phyloP scores from a whole-genome alignment of 2,888 invertebrate genomes.

The Plemyria rubiginata region DNA sequence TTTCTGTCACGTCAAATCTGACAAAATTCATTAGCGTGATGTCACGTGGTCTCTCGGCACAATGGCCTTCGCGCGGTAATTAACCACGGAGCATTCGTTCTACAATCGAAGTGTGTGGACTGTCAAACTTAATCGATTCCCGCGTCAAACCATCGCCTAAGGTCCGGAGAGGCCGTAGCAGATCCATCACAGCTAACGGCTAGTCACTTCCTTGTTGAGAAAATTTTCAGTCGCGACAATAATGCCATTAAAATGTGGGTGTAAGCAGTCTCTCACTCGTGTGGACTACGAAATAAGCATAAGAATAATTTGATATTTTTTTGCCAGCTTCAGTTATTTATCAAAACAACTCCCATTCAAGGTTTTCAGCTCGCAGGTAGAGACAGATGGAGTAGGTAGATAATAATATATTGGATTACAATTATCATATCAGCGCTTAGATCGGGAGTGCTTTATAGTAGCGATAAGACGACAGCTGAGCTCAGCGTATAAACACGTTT shows the following conservation, averaged over 20 bases:
- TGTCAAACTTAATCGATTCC: conserved; percentile 79
- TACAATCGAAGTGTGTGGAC: conserved; percentile 68
- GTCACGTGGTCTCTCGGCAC: conserved; percentile 63
- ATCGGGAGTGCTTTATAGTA: conserved; percentile 69
- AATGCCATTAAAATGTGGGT: conserved; percentile 51
- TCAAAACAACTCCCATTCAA: conserved; percentile 32
- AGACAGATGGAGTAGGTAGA: conserved; percentile 62
- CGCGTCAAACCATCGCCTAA: conserved; percentile 62
- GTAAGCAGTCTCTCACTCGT: conserved; percentile 47
- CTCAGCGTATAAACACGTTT: conserved; percentile 70
- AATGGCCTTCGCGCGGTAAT: conserved; percentile 64
- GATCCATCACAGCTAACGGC: conserved; percentile 68
- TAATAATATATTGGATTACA: conserved; percentile 73
- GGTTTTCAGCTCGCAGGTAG: conserved; percentile 48
- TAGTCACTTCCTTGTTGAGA: conserved; percentile 56
- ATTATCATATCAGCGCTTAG: conserved; percentile 73
- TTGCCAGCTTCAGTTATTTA: conserved; percentile 20
- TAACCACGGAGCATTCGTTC: conserved; percentile 64
- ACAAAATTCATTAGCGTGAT: conserved; percentile 78
- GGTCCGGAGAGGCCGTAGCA: conserved; percentile 56
- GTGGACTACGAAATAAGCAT: conserved; percentile 54
- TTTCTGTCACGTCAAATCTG: conserved; percentile 67
- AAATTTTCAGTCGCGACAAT: conserved; percentile 58
- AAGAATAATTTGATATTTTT: conserved; percentile 20
- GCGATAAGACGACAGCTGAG: conserved; percentile 75